Evolutionary conservation across 2,797 vertebrate genomes (phyloP).

Genomic region (Stomatorhinus walkeri): DNA sequence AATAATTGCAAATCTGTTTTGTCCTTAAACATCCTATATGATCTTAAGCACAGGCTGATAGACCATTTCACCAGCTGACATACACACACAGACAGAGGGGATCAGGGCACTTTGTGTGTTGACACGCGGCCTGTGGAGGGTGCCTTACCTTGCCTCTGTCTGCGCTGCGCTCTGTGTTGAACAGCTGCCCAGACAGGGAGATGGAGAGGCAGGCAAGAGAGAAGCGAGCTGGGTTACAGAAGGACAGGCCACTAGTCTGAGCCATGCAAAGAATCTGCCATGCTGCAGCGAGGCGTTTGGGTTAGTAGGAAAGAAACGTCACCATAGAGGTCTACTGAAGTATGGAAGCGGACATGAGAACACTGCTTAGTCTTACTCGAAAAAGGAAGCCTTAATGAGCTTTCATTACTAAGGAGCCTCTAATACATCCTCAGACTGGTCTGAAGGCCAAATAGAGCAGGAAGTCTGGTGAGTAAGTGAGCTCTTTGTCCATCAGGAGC

Average conservation of each 20-base stretch:
- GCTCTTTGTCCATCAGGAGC: neutral
- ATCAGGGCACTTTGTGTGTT: neutral
- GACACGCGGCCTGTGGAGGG: neutral
- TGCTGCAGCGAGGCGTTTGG: neutral
- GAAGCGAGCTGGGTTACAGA: slow-evolving; percentile 16
- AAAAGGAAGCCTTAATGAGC: neutral
- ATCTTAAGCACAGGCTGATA: neutral
- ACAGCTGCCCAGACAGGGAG: slow-evolving; percentile 56
- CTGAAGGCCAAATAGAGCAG: neutral
- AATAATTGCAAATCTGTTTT: neutral
- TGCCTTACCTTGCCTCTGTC: slow-evolving; percentile 60
- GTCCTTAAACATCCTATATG: neutral
- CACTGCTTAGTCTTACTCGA: neutral
- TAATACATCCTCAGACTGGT: neutral
- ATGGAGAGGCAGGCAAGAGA: slow-evolving; percentile 21
- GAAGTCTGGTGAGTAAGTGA: neutral
- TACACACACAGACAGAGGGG: neutral
- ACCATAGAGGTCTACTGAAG: neutral
- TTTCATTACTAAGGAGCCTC: neutral
- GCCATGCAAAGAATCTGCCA: neutral
- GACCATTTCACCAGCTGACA: neutral
- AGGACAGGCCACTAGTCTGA: neutral
- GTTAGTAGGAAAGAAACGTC: neutral
- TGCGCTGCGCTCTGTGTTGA: slow-evolving; percentile 40
- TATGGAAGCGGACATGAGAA: neutral